Evolutionary conservation across 2,797 vertebrate genomes (phyloP), one percentile per base, ranked within the genome.

Genomic region (Sebastes minor): DNA sequence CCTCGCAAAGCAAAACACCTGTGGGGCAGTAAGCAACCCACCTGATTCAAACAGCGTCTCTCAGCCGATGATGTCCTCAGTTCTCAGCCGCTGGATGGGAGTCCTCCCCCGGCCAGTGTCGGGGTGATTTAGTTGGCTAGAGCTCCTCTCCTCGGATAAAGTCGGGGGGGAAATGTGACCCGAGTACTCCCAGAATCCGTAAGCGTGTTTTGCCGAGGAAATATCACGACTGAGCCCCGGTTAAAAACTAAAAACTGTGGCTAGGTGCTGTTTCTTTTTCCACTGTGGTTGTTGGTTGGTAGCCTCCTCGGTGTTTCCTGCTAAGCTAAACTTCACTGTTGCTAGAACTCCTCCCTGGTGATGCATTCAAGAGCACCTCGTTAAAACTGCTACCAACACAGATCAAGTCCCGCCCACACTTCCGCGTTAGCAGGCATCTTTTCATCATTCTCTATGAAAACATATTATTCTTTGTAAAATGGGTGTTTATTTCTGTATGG

Each of bases 281-380:
- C 77, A n/a, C 49, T 46, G 42, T 18, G 14, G 42, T 7, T 46
- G 42, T 18, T 42, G 38, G 56, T 75, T 46, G 63, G 86, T 68
- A 85, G 88, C 93, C 74, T 92, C 93, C 73, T 92, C 89, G 85
- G 61, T 72, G 91, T 89, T 94, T 95, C 93, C 93, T 94, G 88
- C 88, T 92, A 82, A 28, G 89, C 90, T 91, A 92, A 89, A 93
- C 90, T 91, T 91, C 89, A 82, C 79, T 74, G 88, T 64, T 81
- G 79, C 65, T 90, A 42, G 16, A 90, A 88, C 94, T 95, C 94
- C 95, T 89, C 95, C 95, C 90, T 62, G 22, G 12, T 73, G 82
- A 65, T 89, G 84, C 89, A 35, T 92, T 90, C 90, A 88, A 6
- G 62, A 35, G 42, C 77, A 67, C 33, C 53, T 71, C 46, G 84